Conservation (phyloP, 2,888 invertebrate species). For the Unio pictorum region DNA sequence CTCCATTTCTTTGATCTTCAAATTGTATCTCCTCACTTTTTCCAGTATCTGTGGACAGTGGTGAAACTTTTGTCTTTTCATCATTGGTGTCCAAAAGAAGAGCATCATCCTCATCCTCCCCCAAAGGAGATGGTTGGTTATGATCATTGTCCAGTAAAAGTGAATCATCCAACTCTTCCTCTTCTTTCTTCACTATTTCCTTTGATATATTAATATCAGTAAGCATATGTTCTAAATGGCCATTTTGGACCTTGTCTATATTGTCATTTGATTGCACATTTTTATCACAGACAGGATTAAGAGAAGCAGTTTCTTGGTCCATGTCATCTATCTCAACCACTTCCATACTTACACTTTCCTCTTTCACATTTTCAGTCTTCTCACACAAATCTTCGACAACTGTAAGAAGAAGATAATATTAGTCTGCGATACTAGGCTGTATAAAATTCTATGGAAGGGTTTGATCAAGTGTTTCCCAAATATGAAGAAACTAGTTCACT, state of each 20-base stretch:
- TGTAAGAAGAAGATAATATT: too few species aligned
- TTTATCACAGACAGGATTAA: background rate
- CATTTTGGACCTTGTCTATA: slow-evolving; percentile 1
- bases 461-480: too few species aligned
- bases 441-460: too few species aligned
- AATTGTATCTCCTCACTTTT: too few species aligned
- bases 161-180: background rate
- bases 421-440: too few species aligned
- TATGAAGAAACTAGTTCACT: too few species aligned
- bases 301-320: background rate
- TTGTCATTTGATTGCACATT: slow-evolving; percentile 4
- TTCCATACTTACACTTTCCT: background rate
- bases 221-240: too few species aligned
- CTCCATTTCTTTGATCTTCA: too few species aligned
- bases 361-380: too few species aligned
- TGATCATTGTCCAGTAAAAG: slow-evolving; percentile 1
- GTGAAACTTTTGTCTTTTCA: too few species aligned
- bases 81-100: background rate
- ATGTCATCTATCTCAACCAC: slow-evolving; percentile 5
- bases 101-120: slow-evolving; percentile 3
- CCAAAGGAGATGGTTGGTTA: background rate
- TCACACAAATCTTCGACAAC: too few species aligned
- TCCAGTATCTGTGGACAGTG: too few species aligned
- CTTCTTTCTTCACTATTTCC: slow-evolving; percentile 3
- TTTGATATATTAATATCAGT: slow-evolving; percentile 1